phyloP scores from a whole-genome alignment of 64 coral and sea anemone species.

The Montipora cactus region DNA sequence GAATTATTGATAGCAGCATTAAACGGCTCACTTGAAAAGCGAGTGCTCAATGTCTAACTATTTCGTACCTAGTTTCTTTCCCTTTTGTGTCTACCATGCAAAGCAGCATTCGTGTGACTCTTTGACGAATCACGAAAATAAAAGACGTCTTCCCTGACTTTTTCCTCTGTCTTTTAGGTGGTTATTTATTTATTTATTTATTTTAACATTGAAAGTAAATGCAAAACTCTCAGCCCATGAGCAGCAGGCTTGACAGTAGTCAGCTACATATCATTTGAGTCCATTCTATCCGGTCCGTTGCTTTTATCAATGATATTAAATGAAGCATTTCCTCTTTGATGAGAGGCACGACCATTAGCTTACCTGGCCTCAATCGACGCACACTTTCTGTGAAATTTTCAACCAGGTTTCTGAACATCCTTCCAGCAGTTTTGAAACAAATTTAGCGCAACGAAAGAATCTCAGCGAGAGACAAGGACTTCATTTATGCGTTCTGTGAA shows the following conservation, averaged over 20 bases:
- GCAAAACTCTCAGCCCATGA: background rate
- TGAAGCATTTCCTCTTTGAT: background rate
- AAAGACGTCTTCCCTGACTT: background rate
- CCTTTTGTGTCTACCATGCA: background rate
- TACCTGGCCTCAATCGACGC: background rate
- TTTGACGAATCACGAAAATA: background rate
- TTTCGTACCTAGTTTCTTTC: background rate
- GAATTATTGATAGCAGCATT: constrained; percentile 23
- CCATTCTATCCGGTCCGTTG: background rate
- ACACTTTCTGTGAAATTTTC: background rate
- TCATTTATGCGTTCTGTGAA: constrained; percentile 21
- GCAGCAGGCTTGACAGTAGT: background rate
- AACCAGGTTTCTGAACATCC: background rate
- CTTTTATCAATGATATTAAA: constrained; percentile 15
- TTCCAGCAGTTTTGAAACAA: constrained; percentile 11
- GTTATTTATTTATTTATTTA: background rate
- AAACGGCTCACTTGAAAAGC: background rate
- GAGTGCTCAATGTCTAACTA: background rate
- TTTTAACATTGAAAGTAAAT: background rate
- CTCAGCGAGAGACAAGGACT: constrained; percentile 36
- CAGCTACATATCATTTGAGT: background rate
- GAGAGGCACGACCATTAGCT: background rate
- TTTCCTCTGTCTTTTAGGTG: background rate
- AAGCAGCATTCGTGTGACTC: background rate
- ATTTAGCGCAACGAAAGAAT: background rate